Conservation (phyloP, 92 coral and sea anemone species). For the Palythoa heliodiscus region DNA sequence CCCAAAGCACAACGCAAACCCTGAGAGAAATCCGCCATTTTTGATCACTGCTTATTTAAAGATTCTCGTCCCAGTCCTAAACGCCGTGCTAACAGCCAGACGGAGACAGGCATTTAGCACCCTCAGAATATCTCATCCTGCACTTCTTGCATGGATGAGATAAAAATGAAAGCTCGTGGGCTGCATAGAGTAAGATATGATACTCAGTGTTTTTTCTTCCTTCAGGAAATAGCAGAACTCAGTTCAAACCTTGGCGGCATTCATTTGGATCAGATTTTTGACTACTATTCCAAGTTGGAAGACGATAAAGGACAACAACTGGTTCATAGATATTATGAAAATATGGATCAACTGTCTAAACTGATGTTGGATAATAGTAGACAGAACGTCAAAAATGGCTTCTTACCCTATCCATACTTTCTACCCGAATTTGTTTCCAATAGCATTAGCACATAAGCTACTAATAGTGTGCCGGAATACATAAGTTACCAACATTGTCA, state of each 20-base stretch:
- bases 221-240: constrained; percentile 90
- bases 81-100: no score
- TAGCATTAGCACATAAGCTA: constrained; percentile 77
- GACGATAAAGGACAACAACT: constrained; percentile 70
- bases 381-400: constrained; percentile 67
- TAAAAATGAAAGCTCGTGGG: background rate
- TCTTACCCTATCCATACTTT: constrained; percentile 89
- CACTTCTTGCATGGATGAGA: no score
- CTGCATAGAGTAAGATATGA: background rate
- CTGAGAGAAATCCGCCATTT: no score
- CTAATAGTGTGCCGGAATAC: background rate
- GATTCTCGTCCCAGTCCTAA: no score
- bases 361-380: constrained; percentile 74
- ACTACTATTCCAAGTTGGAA: constrained; percentile 75
- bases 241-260: constrained; percentile 87
- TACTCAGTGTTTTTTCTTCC: background rate
- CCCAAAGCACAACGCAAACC: no score
- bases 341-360: constrained; percentile 58
- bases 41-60: no score
- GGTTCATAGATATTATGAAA: constrained; percentile 65
- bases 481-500: background rate
- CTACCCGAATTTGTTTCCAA: constrained; percentile 87
- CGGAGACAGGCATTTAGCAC: no score
- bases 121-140: no score
- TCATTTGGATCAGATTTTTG: constrained; percentile 92